A percentile compares a stretch with the other conserved stretches of the same genome.
Conservation (phyloP, 2,113 vertebrate genomes). For the Ondatra zibethicus region DNA sequence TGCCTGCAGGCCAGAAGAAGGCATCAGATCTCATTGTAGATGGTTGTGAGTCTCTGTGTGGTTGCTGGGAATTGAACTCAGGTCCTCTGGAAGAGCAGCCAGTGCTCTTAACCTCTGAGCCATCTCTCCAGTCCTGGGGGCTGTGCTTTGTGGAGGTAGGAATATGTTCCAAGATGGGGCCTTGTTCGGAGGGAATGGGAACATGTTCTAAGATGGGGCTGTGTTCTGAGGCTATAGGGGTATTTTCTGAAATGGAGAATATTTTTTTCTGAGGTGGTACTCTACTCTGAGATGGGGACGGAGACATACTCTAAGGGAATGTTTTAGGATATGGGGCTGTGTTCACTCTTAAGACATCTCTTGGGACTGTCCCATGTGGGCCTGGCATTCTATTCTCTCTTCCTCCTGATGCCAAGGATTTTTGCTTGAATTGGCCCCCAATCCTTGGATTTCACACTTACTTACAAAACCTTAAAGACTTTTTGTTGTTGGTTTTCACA, state of each 20-base stretch:
- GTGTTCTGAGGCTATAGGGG: background rate
- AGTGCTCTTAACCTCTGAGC: too few species aligned
- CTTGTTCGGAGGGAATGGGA: background rate
- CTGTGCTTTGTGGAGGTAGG: background rate
- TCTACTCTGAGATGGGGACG: background rate
- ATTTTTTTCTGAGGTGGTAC: background rate
- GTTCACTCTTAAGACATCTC: background rate
- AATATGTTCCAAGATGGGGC: background rate
- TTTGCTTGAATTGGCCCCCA: background rate
- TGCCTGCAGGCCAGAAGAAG: too few species aligned
- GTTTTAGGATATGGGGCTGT: background rate
- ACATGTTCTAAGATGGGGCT: background rate
- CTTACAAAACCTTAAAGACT: background rate
- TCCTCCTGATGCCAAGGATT: background rate
- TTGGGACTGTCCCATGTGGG: too few species aligned
- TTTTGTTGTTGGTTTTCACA: conserved; percentile 77
- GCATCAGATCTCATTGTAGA: too few species aligned
- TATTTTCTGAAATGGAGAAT: background rate
- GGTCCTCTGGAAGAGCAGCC: too few species aligned
- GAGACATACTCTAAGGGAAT: background rate
- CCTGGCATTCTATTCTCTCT: background rate
- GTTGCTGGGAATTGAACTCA: too few species aligned
- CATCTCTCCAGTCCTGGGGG: too few species aligned
- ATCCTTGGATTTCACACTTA: background rate
- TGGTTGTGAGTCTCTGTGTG: too few species aligned